Evolutionary conservation across 2,113 vertebrate genomes (phyloP).

Genomic region (Callithrix jacchus): DNA sequence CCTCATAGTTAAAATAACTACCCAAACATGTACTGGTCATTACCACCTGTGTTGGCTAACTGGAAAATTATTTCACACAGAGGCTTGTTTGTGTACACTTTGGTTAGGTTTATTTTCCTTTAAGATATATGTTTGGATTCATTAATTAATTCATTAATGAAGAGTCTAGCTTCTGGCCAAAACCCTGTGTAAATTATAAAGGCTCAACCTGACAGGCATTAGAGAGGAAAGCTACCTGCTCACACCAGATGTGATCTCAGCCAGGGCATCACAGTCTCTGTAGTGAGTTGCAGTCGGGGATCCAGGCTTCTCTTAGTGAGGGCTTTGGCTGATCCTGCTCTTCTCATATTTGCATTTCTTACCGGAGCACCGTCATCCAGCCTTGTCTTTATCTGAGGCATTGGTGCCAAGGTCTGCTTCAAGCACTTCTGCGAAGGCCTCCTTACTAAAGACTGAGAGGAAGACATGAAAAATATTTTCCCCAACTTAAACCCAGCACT

Average conservation of each 20-base stretch:
- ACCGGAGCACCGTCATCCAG: fast-evolving
- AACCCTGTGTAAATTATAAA: not conserved
- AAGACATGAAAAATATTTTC: not conserved
- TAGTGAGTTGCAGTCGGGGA: not conserved
- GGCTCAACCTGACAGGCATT: fast-evolving
- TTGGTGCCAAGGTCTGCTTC: not conserved
- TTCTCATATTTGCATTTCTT: not conserved
- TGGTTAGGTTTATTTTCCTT: not conserved
- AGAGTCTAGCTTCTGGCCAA: not conserved
- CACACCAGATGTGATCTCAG: fast-evolving
- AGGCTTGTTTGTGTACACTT: not conserved
- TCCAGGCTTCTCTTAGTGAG: no score
- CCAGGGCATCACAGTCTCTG: fast-evolving
- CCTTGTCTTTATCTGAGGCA: not conserved
- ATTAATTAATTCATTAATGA: not conserved
- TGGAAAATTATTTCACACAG: not conserved
- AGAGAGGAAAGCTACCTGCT: not conserved
- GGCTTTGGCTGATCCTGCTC: no score
- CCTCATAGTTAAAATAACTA: not conserved
- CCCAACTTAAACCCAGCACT: no score
- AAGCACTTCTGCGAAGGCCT: not conserved
- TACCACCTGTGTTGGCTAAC: not conserved
- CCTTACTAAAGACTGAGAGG: no score
- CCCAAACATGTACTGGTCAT: not conserved
- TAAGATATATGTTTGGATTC: not conserved